A percentile compares a stretch with the other conserved stretches of the same genome.
Evolutionary conservation across 2,797 vertebrate species (phyloP).

Genomic region (Hypotaenidia okinawae): DNA sequence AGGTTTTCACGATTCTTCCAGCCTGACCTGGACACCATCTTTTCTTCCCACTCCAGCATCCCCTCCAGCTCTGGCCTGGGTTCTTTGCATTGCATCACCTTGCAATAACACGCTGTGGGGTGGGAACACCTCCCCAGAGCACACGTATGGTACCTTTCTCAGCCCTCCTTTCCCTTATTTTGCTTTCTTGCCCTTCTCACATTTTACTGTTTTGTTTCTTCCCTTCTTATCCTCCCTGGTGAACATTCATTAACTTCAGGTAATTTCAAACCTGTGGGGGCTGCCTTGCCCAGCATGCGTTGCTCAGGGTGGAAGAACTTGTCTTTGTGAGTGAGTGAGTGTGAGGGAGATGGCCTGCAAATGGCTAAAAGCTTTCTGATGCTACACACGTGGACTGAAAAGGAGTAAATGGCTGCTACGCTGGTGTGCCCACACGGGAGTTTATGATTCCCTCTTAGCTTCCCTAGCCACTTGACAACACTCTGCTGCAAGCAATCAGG

Average conservation of each 20-base stretch:
- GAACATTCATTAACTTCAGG: not conserved
- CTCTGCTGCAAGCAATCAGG: not conserved
- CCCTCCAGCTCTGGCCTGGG: not conserved
- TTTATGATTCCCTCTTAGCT: not conserved
- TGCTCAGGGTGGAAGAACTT: not conserved
- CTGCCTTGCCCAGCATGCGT: rapidly evolving
- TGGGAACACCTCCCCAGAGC: not conserved
- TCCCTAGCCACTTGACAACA: not conserved
- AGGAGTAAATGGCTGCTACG: not conserved
- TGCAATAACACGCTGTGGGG: not conserved
- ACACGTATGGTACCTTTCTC: not conserved
- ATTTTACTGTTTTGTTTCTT: not conserved
- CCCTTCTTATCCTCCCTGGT: rapidly evolving
- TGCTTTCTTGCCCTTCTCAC: not conserved
- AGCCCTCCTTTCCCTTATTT: not conserved
- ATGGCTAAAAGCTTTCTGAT: not conserved
- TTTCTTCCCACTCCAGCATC: not conserved
- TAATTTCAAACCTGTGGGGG: rapidly evolving
- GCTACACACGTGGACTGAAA: rapidly evolving
- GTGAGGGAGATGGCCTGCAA: not conserved
- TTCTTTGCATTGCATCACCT: not conserved
- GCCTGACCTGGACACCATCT: not conserved
- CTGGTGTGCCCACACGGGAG: not conserved
- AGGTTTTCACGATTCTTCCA: not conserved
- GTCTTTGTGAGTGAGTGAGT: not conserved